Conservation (phyloP, 2,797 vertebrate genomes). For the Buphagus erythrorhynchus region DNA sequence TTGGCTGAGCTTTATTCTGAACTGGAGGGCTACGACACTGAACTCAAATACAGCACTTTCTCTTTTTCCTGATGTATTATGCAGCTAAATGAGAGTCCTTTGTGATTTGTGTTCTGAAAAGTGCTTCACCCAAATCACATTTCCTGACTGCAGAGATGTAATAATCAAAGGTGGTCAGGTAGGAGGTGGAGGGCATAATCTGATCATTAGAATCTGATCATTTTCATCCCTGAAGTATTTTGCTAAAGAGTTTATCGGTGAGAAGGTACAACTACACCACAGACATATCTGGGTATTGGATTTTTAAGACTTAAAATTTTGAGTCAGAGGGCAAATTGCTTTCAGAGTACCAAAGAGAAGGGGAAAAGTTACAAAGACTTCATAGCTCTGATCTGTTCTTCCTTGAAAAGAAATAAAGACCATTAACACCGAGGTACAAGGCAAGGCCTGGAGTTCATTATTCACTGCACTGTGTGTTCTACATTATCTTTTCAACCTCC, state of each 20-base stretch:
- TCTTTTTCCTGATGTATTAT: background rate
- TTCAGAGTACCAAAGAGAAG: conserved; percentile 40
- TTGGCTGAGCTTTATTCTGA: background rate
- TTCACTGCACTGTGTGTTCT: background rate
- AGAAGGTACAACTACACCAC: background rate
- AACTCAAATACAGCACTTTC: background rate
- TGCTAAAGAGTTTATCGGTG: background rate
- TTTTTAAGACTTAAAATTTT: conserved; percentile 48
- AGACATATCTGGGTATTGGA: background rate
- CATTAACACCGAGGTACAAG: background rate
- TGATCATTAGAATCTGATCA: background rate
- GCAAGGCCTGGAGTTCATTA: background rate
- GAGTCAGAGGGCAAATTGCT: conserved; percentile 46
- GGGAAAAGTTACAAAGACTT: background rate
- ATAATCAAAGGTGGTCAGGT: background rate
- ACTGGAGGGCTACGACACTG: background rate
- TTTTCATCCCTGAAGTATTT: background rate
- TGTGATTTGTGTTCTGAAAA: background rate
- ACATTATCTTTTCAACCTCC: background rate
- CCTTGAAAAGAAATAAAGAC: background rate
- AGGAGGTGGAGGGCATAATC: background rate
- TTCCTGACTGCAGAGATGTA: background rate
- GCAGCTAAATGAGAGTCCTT: background rate
- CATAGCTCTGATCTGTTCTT: conserved; percentile 13
- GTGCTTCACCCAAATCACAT: background rate